Base-by-base conservation (phyloP, 1,140 invertebrate genomes). In the Musca vetustissima region DNA sequence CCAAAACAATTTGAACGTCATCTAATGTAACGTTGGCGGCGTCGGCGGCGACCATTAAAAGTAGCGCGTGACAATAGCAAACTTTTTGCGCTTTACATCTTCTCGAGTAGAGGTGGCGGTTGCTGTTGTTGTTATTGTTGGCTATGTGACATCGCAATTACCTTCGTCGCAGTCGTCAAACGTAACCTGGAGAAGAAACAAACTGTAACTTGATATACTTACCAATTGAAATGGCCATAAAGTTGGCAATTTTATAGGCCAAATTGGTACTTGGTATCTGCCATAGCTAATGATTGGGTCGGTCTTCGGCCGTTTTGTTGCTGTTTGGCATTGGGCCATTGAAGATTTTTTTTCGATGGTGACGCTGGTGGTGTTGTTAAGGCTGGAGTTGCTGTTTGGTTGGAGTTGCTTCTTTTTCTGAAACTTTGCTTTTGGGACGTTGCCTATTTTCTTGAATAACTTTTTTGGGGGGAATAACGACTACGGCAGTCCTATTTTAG, bases 191-290 rank as follows among this genome's bases (percentile, higher is more conserved):
- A 55, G 52, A 50, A 50, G 49, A 50, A 50, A 17, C 19, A 50
- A 50, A 50, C 49, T 50, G 49, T 50, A 50, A 50, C 49, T 50
- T 50, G 49, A 50, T 50, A 50, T 50, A 50, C 49, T 50, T 50
- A 50, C 49, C 49, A 50, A 50, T 50, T 50, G 49, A 21, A 50
- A 50, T 50, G 49, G 49, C 49, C 49, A 50, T 50, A 50, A 50
- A 50, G 49, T 50, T 50, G 3, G 49, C 19, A 19, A 19, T 50
- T 50, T 50, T 50, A 50, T 50, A 50, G 49, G 49, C 49, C 49
- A 50, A 50, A 50, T 50, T 50, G 49, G 49, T 50, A 50, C 49
- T 43, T 43, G 36, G 36, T 43, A 43, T 43, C 36, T 43, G 36
- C 6, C 36, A 43, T 43, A 13, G 36, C 36, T 43, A 43, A 43